phyloP scores from a whole-genome alignment of 92 coral and sea anemone genomes.

The Palythoa grandis region DNA sequence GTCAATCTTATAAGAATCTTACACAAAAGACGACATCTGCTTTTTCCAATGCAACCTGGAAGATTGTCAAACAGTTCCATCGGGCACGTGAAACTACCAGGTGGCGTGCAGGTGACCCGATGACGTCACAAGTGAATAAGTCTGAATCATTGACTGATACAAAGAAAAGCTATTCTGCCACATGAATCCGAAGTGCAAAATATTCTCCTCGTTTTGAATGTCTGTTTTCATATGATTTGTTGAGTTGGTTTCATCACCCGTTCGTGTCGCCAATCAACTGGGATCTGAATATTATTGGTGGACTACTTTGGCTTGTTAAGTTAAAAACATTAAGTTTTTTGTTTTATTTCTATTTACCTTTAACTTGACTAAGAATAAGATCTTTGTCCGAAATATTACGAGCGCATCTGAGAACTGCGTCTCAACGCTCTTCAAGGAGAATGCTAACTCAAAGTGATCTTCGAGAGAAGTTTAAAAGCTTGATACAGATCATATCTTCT shows the following conservation, averaged over 20 bases:
- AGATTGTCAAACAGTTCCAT: not conserved
- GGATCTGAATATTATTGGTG: not conserved
- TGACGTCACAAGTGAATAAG: not conserved
- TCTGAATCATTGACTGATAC: not conserved
- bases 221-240: not conserved
- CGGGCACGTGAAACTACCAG: not conserved
- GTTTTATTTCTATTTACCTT: not conserved
- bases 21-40: too few species aligned
- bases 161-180: not conserved
- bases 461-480: constrained; percentile 33
- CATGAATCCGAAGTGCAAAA: not conserved
- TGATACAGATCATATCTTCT: constrained; percentile 13
- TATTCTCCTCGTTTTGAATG: not conserved
- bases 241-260: not conserved
- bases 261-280: not conserved
- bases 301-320: not conserved
- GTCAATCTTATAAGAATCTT: too few species aligned
- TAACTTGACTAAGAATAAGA: not conserved
- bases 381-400: too few species aligned
- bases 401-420: not conserved
- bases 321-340: too few species aligned
- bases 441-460: not conserved
- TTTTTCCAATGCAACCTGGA: not conserved
- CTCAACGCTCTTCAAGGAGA: not conserved
- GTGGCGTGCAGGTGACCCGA: constrained; percentile 19